Percentiles rank a stretch among this genome's conserved stretches.
phyloP scores from a whole-genome alignment of 2,888 invertebrate species.

The Doris montereyensis region DNA sequence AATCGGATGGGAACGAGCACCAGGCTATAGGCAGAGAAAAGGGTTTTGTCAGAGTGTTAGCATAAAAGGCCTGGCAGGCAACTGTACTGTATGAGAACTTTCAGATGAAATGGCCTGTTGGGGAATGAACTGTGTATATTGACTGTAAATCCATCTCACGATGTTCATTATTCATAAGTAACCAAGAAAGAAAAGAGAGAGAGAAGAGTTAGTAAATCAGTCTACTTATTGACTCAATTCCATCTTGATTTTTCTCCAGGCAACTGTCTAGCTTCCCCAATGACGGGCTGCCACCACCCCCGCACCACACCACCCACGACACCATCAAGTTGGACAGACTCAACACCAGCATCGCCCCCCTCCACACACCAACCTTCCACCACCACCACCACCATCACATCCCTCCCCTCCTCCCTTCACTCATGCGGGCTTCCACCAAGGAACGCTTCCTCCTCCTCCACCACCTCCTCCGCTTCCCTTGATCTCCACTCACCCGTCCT shows the following conservation, averaged over 20 bases:
- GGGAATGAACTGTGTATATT: too few relatives aligned
- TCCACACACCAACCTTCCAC: neutral
- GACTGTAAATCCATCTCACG: too few relatives aligned
- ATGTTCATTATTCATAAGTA: too few relatives aligned
- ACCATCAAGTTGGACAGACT: slow-evolving; percentile 12
- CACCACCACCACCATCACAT: slow-evolving; percentile 6
- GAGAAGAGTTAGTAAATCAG: too few relatives aligned
- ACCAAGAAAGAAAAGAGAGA: too few relatives aligned
- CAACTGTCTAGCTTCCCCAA: slow-evolving; percentile 49
- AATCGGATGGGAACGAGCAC: too few relatives aligned
- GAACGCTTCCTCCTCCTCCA: slow-evolving; percentile 7
- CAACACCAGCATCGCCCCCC: neutral
- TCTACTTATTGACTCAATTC: too few relatives aligned
- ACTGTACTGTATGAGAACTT: too few relatives aligned
- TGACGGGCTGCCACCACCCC: slow-evolving; percentile 37
- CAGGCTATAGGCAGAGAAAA: too few relatives aligned
- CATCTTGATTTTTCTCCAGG: slow-evolving; percentile 41
- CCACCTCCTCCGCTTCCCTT: slow-evolving; percentile 24
- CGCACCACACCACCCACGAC: slow-evolving; percentile 26
- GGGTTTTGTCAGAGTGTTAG: too few relatives aligned
- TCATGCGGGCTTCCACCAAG: neutral
- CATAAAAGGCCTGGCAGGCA: too few relatives aligned
- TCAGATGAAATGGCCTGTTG: too few relatives aligned
- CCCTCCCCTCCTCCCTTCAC: slow-evolving; percentile 38
- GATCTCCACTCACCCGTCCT: slow-evolving; percentile 3